Evolutionary conservation across 2,888 invertebrate genomes (phyloP), one percentile per base, ranked within the genome.

Genomic region (Elegia similella): DNA sequence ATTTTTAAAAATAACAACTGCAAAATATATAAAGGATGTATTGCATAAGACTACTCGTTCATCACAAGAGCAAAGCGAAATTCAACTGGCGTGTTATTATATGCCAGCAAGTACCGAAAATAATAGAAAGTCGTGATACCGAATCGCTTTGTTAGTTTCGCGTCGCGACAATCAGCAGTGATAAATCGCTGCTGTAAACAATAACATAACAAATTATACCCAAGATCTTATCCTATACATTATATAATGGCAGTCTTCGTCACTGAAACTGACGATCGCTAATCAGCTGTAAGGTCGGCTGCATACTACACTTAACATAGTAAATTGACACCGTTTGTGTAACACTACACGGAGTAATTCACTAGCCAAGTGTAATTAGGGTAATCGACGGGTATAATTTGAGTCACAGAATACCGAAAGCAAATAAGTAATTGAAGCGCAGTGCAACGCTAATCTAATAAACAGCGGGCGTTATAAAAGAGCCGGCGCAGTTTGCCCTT

Each of bases 391-490:
- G n/a, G 42, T 53, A 30, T 30, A 42, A 43, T 53, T 43, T 53
- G 46, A 57, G 59, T 59, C 52, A 55, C 52, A 15, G 52, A 48
- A 59, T 30, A 23, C 34, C 52, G 42, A 58, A 54, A 57, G 52
- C 55, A 17, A 64, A 61, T 62, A 58, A 64, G 50, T 44, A 30
- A 44, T 34, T 17, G 42, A 17, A 42, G 16, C 12, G 42, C 10
- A 44, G 15, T 55, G 43, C 32, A 54, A 30, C 30, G 30, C 32
- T 17, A 53, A 55, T 62, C 55, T 58, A 58, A 59, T 38, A 46
- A 50, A 52, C 42, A 53, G 83, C 84, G 75, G 84, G 82, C 78
- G 82, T 74, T 60, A 62, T 66, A 55, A 76, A 80, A 77, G 65
- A 67, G 62, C 73, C 73, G 74, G 55, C 67, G 71, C 76, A 83